Evolutionary conservation across 1,140 invertebrate genomes (phyloP), one percentile per base, ranked within the genome.

Genomic region (Venturia canescens): DNA sequence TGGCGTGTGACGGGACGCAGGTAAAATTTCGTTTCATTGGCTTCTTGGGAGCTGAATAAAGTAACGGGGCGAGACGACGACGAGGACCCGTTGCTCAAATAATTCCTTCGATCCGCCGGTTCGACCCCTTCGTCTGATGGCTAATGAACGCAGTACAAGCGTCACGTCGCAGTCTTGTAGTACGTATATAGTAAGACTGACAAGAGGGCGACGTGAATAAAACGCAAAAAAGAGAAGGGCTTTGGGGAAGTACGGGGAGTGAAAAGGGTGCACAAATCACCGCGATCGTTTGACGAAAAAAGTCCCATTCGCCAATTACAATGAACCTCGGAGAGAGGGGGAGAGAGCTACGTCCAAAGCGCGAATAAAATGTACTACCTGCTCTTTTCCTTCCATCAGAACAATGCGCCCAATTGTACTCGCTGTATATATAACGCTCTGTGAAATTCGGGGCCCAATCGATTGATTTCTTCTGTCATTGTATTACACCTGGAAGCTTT

Each of bases 391-490:
- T 57, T 66, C 60, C 23, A 27, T 3, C 60, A 27, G 60, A 66
- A 66, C 23, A 66, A 66, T 66, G 5, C 4, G 11, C 27, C 23
- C 60, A 9, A 29, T 66, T 27, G 60, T 26, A 15, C 5, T 27
- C 60, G 6, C 53, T 57, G 21, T 57, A 57, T 23, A 57, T 23
- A 57, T 23, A 57, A 57, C 21, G 11, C 60, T 66, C 60, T 66
- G 60, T 66, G 23, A 66, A 66, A 66, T 66, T 27, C 23, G 11
- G 21, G 60, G 26, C 53, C 21, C 21, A 13, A 26, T 66, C 60
- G 60, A 66, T 66, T 66, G 60, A 66, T 66, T 66, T 13, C 60
- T 66, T 66, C 60, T 57, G 53, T 57, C 53, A 57, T 23, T 66
- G 60, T 66, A 66, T 66, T 66, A 66, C 60, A 66, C 60, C 60